These are phyloP conservation scores for Apostichopus japonicus DNA, from an alignment of 35 echinoderm and acorn worm species.

Conservation along the genomic window DNA sequence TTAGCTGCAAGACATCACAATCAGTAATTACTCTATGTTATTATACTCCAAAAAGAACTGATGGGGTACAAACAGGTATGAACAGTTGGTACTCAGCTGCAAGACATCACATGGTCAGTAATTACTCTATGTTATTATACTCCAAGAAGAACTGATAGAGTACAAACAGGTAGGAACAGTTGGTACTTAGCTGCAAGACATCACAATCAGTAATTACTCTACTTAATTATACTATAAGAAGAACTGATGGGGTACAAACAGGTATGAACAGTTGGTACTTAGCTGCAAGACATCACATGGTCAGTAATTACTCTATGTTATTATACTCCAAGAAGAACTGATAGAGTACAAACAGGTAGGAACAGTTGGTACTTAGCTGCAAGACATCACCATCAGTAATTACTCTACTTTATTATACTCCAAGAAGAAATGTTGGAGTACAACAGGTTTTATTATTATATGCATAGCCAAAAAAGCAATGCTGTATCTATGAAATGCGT, in stretches of 20 bases:
- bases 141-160: conserved; percentile 91
- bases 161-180: too few relatives aligned
- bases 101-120: background rate
- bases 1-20: background rate
- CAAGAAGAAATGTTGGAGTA: conserved; percentile 87
- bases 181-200: background rate
- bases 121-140: background rate
- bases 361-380: too few relatives aligned
- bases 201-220: background rate
- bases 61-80: conserved; percentile 50
- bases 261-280: too few relatives aligned
- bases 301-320: background rate
- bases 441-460: too few relatives aligned
- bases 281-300: background rate
- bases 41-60: conserved; percentile 83
- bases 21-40: background rate
- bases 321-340: conserved; percentile 83
- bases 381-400: background rate
- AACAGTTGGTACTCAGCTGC: background rate
- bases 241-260: conserved; percentile 67
- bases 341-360: conserved; percentile 23
- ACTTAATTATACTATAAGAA: conserved; percentile 79
- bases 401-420: conserved; percentile 51
- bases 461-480: too few relatives aligned
- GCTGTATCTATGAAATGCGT: too few relatives aligned